These are phyloP conservation scores for Diaprepes abbreviatus DNA, from an alignment of 2,888 invertebrate species.

Conservation along the genomic window DNA sequence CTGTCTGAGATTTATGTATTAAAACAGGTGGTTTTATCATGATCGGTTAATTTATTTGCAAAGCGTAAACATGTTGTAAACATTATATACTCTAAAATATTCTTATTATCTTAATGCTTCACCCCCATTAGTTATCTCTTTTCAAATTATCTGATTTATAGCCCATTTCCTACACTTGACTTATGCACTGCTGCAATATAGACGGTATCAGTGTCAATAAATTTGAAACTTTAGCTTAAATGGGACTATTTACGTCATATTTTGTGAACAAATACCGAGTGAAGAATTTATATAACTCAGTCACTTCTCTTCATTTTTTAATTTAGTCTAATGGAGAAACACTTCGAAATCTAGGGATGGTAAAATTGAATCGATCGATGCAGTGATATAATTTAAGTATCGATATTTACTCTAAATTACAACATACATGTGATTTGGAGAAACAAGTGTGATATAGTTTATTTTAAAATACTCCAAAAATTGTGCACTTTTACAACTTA, in stretches of 20 bases:
- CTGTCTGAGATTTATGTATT: too few relatives aligned
- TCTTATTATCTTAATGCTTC: conserved; percentile 10
- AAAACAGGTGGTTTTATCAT: background rate
- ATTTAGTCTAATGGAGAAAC: too few relatives aligned
- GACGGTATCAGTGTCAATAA: conserved; percentile 22
- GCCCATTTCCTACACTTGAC: conserved; percentile 15
- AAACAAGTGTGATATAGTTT: too few relatives aligned
- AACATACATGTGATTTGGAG: too few relatives aligned
- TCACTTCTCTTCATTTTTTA: too few relatives aligned
- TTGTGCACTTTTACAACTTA: too few relatives aligned
- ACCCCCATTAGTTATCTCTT: conserved; percentile 16
- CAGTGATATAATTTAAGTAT: too few relatives aligned
- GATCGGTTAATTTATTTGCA: background rate
- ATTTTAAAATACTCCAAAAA: too few relatives aligned
- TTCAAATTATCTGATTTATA: conserved; percentile 28
- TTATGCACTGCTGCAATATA: conserved; percentile 12
- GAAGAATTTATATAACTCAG: background rate
- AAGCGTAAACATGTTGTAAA: background rate
- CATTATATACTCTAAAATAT: background rate
- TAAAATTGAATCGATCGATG: too few relatives aligned
- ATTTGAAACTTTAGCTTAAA: conserved; percentile 22
- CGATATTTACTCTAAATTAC: too few relatives aligned
- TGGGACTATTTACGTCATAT: background rate
- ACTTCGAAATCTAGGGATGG: too few relatives aligned
- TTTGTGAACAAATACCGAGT: background rate